Evolutionary conservation across 2,888 invertebrate species (phyloP), one percentile per base, ranked within the genome.

Genomic region (Gibbula magus): DNA sequence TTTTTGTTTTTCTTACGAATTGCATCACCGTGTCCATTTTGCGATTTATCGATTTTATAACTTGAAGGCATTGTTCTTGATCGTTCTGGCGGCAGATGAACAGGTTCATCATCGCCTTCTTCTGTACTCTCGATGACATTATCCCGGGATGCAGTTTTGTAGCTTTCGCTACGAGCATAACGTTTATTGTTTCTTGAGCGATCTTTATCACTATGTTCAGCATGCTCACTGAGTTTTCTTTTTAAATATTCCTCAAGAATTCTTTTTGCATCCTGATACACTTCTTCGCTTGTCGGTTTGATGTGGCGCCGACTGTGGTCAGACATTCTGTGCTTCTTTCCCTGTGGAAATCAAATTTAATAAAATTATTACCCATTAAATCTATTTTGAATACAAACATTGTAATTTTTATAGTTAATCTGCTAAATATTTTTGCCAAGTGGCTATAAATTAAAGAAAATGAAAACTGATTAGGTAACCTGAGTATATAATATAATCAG

Each of bases 181-280:
- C 13, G 45, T 45, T 45, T 45, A 1, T 45, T 45, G 45, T 13
- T 45, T 25, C 16, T 54, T 8, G 75, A 32, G 53, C 18, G 54
- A 2, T 16, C 22, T 0, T 7, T 53, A n/a, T 20, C 25, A 25
- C 75, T 53, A 52, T 75, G 20, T 1, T 53, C 52, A 20, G n/a
- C n/a, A 20, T 22, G 20, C 5, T 78, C 78, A 13, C 67, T 66
- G 39, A 86, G 61, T 52, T 85, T 86, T 53, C 82, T 80, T 73
- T 86, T 83, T 16, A 90, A 79, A 81, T 89, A 86, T 78, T 89
- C 86, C 32, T 89, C 89, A 45, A 90, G 77, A 51, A 90, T 90
- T 70, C 82, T 84, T 16, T 84, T 86, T 32, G 88, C 86, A 73
- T 89, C 88, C 32, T 79, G 81, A n/a, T 85, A 84, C 0, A 90